Conservation (phyloP, 2,113 vertebrate species). For the Sialia sialis region DNA sequence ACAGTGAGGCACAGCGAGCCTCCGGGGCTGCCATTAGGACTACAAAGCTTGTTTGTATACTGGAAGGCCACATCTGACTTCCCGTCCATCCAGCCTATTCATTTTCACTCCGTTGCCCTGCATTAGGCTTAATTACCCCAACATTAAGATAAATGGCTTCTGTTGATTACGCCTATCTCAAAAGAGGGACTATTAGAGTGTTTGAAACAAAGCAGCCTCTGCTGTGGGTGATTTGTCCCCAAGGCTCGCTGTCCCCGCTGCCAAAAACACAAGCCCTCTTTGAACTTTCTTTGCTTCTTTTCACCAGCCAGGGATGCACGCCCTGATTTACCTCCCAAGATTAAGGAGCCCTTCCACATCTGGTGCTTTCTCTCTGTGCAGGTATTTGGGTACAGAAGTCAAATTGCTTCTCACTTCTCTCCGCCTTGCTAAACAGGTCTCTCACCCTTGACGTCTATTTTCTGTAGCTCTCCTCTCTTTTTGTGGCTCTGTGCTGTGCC, state of each 20-base stretch:
- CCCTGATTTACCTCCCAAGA: background rate
- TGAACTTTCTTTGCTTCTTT: background rate
- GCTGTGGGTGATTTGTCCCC: conserved; percentile 3
- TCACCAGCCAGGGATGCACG: background rate
- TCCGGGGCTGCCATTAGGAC: background rate
- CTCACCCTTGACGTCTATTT: fast-evolving
- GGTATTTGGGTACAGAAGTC: background rate
- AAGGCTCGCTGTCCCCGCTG: background rate
- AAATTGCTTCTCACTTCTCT: background rate
- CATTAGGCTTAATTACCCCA: conserved; percentile 45
- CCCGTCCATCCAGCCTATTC: conserved; percentile 19
- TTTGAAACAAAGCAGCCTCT: conserved; percentile 33
- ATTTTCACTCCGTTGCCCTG: conserved; percentile 22
- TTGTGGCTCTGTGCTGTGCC: background rate
- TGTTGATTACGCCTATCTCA: background rate
- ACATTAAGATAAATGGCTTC: conserved; percentile 35
- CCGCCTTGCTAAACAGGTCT: background rate
- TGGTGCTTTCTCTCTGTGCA: background rate
- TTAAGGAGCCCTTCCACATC: background rate
- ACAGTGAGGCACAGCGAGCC: background rate
- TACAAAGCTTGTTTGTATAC: conserved; percentile 12
- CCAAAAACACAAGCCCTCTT: background rate
- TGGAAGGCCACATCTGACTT: conserved; percentile 18
- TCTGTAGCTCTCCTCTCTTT: background rate
- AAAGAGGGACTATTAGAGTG: background rate